Percentiles rank a stretch among this genome's conserved stretches.
Conservation (phyloP, 2,797 vertebrate species). For the Gallinago stenura region DNA sequence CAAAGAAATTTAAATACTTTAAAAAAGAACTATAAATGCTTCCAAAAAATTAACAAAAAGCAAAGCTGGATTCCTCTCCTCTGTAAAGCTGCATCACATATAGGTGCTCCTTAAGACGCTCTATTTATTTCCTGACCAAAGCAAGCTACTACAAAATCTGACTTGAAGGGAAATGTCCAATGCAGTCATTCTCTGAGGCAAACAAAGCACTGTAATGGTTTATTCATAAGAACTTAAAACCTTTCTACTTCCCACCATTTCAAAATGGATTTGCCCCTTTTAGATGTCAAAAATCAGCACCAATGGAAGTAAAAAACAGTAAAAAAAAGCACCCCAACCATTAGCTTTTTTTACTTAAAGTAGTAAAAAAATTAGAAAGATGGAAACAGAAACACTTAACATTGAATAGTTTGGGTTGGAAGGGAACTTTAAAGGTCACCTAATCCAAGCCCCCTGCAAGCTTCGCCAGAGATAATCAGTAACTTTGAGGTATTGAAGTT, state of each 20-base stretch:
- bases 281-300: conserved; percentile 1
- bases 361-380: background rate
- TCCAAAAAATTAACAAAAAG: background rate
- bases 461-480: background rate
- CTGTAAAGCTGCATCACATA: conserved; percentile 20
- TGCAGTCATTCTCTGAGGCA: conserved; percentile 38
- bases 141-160: conserved; percentile 23
- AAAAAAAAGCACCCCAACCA: background rate
- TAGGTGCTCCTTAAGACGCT: conserved; percentile 30
- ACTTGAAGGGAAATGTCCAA: conserved; percentile 58
- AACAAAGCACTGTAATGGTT: conserved; percentile 72
- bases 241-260: conserved; percentile 41
- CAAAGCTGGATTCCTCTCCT: background rate
- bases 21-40: background rate
- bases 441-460: no score
- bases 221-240: conserved; percentile 72
- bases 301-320: background rate
- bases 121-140: conserved; percentile 48
- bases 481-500: background rate
- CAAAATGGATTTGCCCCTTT: conserved; percentile 66
- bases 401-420: background rate
- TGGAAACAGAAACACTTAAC: background rate
- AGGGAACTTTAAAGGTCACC: background rate
- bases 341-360: background rate
- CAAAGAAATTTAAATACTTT: background rate